phyloP scores from a whole-genome alignment of 2,888 invertebrate species.

The Tinea pellionella region DNA sequence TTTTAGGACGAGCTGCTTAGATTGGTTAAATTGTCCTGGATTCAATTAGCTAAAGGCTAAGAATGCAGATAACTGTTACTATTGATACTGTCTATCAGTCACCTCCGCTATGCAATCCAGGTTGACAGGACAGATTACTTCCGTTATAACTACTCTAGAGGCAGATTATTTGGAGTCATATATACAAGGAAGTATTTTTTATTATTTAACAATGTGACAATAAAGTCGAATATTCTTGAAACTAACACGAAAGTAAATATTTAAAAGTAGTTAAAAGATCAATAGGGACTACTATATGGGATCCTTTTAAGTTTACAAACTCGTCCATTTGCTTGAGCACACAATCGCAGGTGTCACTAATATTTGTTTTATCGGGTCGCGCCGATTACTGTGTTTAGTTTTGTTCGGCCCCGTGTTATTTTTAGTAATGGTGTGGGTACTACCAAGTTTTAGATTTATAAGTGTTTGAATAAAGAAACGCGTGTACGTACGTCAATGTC shows the following conservation, averaged over 20 bases:
- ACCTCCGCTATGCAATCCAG: no score
- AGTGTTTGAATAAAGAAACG: constrained; percentile 4
- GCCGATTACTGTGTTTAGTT: constrained; percentile 25
- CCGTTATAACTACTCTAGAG: no score
- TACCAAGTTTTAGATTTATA: constrained; percentile 17
- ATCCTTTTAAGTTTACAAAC: constrained; percentile 11
- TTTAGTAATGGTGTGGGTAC: constrained; percentile 23
- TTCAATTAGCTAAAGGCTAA: no score
- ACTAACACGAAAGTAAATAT: neutral
- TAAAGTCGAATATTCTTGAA: neutral
- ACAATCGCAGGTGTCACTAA: constrained; percentile 16
- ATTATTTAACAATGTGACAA: neutral
- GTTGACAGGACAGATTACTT: no score
- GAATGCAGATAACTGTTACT: no score
- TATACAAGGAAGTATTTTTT: no score
- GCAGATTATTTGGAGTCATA: no score
- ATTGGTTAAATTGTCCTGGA: no score
- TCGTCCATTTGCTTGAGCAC: constrained; percentile 12
- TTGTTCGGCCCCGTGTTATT: constrained; percentile 22
- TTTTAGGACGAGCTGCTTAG: no score
- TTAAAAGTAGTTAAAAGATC: constrained; percentile 5
- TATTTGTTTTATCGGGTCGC: constrained; percentile 18
- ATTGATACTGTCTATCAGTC: no score
- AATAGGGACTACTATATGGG: neutral
- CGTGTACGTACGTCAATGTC: neutral